Base-by-base conservation (phyloP, 2,113 vertebrate genomes). In the Triplophysa rosa region DNA sequence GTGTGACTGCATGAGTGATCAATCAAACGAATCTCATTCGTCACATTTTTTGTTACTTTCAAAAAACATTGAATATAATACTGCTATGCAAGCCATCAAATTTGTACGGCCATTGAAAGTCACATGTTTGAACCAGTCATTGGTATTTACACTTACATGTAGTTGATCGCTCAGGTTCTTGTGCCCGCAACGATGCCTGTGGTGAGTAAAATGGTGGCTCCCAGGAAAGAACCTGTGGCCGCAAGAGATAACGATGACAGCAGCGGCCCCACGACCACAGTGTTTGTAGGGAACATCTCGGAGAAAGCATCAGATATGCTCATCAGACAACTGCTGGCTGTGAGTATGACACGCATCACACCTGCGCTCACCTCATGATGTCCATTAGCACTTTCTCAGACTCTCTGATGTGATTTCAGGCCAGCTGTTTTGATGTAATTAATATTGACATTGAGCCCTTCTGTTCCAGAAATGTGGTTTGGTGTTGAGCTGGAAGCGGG, bases 231-330 rank as follows among this genome's bases (percentile, higher is more conserved):
- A 8, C 84, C 89, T 77, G 87, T 89, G 77, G 91, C 91, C 54
- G 83, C 86, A 78, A 98, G 95, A 89, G 96, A 98, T 84, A 87
- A 92, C 0, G 96, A 96, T 63, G 96, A 98, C 82, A 95, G 92
- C 84, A 94, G 94, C 0, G 97, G 98, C 16, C 98, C 98, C 19
- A 99, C 97, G 3, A 99, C 98, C 63, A 99, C 98, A 0, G 98
- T 99, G 77, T 99, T 99, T 90, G 98, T 99, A 65, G 98, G 98
- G 75, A 99, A 98, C 87, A 99, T 99, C 88, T 98, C 98, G 0
- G 98, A 99, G 85, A 99, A 98, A 89, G 98, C 98, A 8, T 99
- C 98, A 1, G 98, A 99, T 82, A 98, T 99, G 98, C 94, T 99
- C 37, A 98, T 99, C 87, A 91, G 98, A 90, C 98, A 99, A 83